Conservation (phyloP, 2,888 invertebrate genomes). For the Netelia melanura region DNA sequence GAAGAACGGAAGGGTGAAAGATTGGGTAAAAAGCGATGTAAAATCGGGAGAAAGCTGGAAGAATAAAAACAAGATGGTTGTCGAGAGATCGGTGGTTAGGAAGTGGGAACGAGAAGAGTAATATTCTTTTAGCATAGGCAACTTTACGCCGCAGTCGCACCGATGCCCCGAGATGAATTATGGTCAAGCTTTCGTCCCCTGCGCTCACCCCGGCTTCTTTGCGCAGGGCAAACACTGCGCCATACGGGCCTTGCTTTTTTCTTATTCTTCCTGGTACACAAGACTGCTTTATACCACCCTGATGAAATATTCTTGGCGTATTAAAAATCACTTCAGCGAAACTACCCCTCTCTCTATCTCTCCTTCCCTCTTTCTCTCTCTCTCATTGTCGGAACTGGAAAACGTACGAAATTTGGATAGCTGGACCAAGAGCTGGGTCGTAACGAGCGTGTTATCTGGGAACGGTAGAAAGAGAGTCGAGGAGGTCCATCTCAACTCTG, state of each 20-base stretch:
- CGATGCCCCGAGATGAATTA: slow-evolving; percentile 69
- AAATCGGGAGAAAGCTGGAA: background rate
- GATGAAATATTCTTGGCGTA: slow-evolving; percentile 4
- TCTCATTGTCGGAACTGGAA: background rate
- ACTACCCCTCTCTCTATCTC: background rate
- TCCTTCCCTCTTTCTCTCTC: background rate
- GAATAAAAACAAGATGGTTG: slow-evolving; percentile 6
- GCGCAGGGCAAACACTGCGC: slow-evolving; percentile 19
- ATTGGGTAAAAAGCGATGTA: background rate
- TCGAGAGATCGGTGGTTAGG: background rate
- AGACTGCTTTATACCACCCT: background rate
- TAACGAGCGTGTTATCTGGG: slow-evolving; percentile 70
- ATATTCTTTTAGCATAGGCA: slow-evolving; percentile 68
- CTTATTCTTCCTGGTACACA: background rate
- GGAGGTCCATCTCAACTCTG: slow-evolving; percentile 59
- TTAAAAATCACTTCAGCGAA: background rate
- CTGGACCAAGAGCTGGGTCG: slow-evolving; percentile 52
- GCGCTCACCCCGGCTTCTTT: slow-evolving; percentile 27
- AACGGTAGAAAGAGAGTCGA: slow-evolving; percentile 54
- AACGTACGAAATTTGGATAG: slow-evolving; percentile 40
- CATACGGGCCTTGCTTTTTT: background rate
- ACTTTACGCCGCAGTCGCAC: slow-evolving; percentile 60
- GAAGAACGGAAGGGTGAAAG: background rate
- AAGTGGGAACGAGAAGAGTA: slow-evolving; percentile 50
- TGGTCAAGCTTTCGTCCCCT: slow-evolving; percentile 39